phyloP scores from a whole-genome alignment of 2,797 vertebrate genomes.

The Zenarchopterus dispar region DNA sequence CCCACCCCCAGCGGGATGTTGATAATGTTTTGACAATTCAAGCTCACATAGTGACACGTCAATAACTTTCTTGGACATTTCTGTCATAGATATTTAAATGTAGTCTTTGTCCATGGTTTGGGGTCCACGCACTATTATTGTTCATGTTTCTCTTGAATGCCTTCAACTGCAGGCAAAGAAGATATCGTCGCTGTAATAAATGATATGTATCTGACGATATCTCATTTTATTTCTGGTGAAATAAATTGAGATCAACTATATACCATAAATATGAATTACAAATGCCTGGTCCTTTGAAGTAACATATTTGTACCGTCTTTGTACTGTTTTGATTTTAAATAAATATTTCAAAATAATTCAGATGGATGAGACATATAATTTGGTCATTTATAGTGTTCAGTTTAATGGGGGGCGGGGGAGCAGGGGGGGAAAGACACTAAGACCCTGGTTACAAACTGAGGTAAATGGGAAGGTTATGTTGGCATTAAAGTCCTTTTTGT shows the following conservation, averaged over 20 bases:
- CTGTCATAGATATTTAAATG: conserved; percentile 11
- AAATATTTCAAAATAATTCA: conserved; percentile 74
- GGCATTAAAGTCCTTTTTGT: no score
- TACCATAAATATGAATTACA: conserved; percentile 50
- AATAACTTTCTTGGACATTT: conserved; percentile 36
- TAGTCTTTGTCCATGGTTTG: conserved; percentile 35
- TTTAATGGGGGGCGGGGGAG: no score
- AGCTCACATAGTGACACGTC: conserved; percentile 34
- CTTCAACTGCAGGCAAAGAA: conserved; percentile 65
- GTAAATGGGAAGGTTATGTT: no score
- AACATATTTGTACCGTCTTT: conserved; percentile 80
- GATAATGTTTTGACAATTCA: conserved; percentile 23
- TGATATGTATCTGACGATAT: conserved; percentile 49
- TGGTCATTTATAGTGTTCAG: no score
- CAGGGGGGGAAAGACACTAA: no score
- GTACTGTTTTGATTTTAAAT: conserved; percentile 81
- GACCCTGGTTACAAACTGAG: no score
- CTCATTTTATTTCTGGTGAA: conserved; percentile 39
- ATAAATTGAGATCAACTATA: conserved; percentile 45
- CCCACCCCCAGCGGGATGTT: background rate
- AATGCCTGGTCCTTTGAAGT: conserved; percentile 69
- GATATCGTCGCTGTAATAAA: conserved; percentile 36
- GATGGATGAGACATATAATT: no score
- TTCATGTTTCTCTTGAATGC: conserved; percentile 54
- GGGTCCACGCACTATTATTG: conserved; percentile 20